Evolutionary conservation across 1,140 invertebrate genomes (phyloP).

Genomic region (Pseudoatta argentina): DNA sequence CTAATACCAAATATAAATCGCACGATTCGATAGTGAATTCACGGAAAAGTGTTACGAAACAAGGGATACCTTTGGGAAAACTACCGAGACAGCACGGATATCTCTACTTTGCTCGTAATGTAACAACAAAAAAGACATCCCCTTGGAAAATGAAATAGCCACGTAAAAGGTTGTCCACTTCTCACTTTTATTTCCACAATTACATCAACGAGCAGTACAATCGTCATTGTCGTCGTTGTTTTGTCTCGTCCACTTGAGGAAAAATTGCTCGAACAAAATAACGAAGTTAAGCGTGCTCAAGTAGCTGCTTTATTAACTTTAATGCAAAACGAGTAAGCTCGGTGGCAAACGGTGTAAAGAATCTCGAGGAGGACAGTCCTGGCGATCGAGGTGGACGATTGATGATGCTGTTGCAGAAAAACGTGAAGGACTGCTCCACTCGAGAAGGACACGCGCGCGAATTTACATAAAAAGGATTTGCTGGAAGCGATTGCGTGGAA

Average conservation of each 20-base stretch:
- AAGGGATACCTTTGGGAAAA: slow-evolving; percentile 13
- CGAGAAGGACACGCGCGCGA: background rate
- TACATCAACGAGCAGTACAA: slow-evolving; percentile 30
- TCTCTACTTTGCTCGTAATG: slow-evolving; percentile 8
- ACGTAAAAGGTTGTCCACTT: background rate
- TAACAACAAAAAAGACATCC: slow-evolving; percentile 2
- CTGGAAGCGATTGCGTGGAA: background rate
- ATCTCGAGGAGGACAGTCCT: background rate
- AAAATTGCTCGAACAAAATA: slow-evolving; percentile 40
- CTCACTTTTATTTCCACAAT: slow-evolving; percentile 51
- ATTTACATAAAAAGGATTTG: slow-evolving; percentile 40
- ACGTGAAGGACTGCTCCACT: too few relatives aligned
- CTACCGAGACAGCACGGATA: background rate
- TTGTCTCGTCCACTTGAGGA: background rate
- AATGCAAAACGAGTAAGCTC: slow-evolving; percentile 55
- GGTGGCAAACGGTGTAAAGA: slow-evolving; percentile 14
- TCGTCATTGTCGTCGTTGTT: background rate
- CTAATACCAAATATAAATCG: background rate
- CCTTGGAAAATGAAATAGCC: slow-evolving; percentile 42
- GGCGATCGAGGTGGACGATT: background rate
- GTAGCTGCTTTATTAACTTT: slow-evolving; percentile 54
- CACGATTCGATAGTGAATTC: slow-evolving; percentile 13
- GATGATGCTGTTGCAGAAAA: background rate
- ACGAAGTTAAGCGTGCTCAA: slow-evolving; percentile 39
- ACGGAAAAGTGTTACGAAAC: slow-evolving; percentile 19